These are phyloP conservation scores for Clarias platycephalus DNA, from an alignment of 2,797 vertebrate genomes.

Conservation along the genomic window DNA sequence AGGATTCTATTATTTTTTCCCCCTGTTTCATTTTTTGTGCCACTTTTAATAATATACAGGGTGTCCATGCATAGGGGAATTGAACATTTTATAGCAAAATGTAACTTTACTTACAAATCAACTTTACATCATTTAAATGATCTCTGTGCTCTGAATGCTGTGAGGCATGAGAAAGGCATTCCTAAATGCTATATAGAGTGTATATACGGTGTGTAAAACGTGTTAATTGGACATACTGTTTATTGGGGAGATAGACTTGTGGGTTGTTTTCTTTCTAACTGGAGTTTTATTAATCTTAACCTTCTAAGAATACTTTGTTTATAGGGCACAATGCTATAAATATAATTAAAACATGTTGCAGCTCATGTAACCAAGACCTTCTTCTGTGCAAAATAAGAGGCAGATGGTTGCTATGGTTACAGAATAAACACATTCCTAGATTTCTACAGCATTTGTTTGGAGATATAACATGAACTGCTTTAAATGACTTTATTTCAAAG, in stretches of 20 bases:
- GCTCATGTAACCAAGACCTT: constrained; percentile 40
- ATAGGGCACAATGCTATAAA: constrained; percentile 4
- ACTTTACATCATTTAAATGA: too few relatives aligned
- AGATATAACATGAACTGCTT: constrained; percentile 22
- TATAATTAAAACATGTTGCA: constrained; percentile 20
- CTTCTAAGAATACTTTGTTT: background rate
- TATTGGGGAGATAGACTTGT: background rate
- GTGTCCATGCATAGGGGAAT: too few relatives aligned
- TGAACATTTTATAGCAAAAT: too few relatives aligned
- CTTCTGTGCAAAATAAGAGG: constrained; percentile 42
- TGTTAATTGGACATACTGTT: too few relatives aligned
- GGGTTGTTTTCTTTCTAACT: background rate
- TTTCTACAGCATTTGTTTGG: constrained; percentile 35
- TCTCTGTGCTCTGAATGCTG: too few relatives aligned
- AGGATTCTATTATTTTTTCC: background rate
- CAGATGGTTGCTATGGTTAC: constrained; percentile 57
- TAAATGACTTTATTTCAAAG: constrained; percentile 4
- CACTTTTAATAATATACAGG: too few relatives aligned
- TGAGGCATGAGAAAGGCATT: too few relatives aligned
- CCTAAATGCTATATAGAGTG: too few relatives aligned
- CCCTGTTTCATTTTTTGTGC: background rate
- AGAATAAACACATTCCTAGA: constrained; percentile 47
- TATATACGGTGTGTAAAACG: too few relatives aligned
- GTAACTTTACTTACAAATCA: too few relatives aligned
- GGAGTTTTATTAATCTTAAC: background rate